Conservation (phyloP, 2,888 invertebrate species). For the Hypena proboscidalis region DNA sequence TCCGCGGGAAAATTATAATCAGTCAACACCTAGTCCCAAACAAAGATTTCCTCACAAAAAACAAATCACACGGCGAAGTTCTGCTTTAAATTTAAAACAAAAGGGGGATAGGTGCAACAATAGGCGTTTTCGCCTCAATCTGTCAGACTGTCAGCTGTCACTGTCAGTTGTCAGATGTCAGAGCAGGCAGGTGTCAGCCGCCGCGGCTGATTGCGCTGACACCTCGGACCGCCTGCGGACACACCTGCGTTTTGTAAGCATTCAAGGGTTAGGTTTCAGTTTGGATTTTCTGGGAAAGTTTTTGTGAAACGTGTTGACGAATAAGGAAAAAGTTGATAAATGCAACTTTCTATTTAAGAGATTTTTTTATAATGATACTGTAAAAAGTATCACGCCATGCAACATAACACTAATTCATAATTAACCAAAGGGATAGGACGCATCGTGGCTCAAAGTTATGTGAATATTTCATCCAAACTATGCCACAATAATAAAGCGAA, state of each 20-base stretch:
- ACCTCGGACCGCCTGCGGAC: constrained; percentile 57
- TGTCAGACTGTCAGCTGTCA: constrained; percentile 44
- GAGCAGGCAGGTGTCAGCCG: constrained; percentile 65
- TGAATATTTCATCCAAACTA: too few relatives aligned
- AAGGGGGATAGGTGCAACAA: constrained; percentile 50
- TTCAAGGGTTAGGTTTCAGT: constrained; percentile 10
- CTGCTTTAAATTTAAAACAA: constrained; percentile 48
- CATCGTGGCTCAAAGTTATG: too few relatives aligned
- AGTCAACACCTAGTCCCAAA: constrained; percentile 7
- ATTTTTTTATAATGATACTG: too few relatives aligned
- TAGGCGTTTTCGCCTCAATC: constrained; percentile 57
- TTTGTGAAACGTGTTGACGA: not conserved
- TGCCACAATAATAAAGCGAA: too few relatives aligned
- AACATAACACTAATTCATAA: too few relatives aligned
- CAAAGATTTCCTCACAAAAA: constrained; percentile 2
- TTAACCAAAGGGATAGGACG: too few relatives aligned
- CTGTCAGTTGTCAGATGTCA: constrained; percentile 66
- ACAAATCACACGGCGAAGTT: constrained; percentile 31
- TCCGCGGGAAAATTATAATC: constrained; percentile 11
- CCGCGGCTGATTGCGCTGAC: constrained; percentile 77
- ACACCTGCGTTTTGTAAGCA: constrained; percentile 32
- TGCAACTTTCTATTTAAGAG: too few relatives aligned
- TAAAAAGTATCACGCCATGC: too few relatives aligned
- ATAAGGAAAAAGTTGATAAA: too few relatives aligned
- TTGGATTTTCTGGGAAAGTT: not conserved